phyloP scores from a whole-genome alignment of 2,797 vertebrate genomes.

The Alcedo quadribrachys region DNA sequence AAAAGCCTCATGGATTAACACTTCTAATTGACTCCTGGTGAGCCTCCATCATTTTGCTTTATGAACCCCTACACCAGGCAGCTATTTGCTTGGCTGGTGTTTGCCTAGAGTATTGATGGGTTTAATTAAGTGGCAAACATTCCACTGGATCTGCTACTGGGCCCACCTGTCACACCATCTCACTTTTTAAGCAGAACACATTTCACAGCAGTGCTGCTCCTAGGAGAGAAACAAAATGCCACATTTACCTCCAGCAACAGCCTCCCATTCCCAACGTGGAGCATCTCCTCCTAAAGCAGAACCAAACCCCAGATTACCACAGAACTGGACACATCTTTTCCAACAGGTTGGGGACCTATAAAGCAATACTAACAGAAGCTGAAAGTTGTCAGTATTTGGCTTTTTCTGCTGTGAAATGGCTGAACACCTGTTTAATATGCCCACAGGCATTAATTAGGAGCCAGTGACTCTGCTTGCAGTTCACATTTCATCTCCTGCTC shows the following conservation, averaged over 20 bases:
- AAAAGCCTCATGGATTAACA: neutral
- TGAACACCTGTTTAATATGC: slow-evolving; percentile 80
- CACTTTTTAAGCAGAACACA: neutral
- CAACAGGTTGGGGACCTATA: neutral
- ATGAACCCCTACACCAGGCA: neutral
- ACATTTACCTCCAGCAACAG: neutral
- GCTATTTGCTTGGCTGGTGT: neutral
- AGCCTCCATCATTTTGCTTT: neutral
- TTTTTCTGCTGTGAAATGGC: slow-evolving; percentile 35
- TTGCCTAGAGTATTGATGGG: neutral
- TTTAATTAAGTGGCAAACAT: slow-evolving; percentile 9
- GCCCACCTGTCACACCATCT: neutral
- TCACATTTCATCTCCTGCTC: slow-evolving; percentile 60
- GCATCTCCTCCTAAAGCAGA: neutral
- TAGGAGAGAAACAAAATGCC: neutral
- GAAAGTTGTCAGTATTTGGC: slow-evolving; percentile 14
- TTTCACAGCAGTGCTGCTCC: neutral
- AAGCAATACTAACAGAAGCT: neutral
- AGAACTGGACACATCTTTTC: neutral
- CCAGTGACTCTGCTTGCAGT: slow-evolving; percentile 25
- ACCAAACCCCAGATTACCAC: neutral
- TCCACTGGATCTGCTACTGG: fast-evolving
- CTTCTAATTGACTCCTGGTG: neutral
- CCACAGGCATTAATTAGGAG: slow-evolving; percentile 74
- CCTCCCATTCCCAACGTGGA: neutral